Evolutionary conservation across 2,797 vertebrate species (phyloP).

Genomic region (Saxicola maurus): DNA sequence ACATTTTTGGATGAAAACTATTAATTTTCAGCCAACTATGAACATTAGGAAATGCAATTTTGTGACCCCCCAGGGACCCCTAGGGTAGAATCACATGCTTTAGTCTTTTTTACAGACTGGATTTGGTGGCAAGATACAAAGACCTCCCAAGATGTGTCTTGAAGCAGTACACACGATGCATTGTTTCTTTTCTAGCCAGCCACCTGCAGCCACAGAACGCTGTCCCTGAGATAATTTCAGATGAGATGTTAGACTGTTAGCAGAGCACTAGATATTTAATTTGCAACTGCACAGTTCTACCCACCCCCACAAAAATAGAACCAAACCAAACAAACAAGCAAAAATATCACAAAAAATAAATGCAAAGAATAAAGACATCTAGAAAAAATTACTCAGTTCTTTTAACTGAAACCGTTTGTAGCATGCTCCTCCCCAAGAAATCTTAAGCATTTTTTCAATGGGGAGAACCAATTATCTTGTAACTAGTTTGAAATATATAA

Average conservation of each 20-base stretch:
- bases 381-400: not conserved
- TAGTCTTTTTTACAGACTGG: not conserved
- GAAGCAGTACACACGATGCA: not conserved
- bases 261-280: not conserved
- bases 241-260: not conserved
- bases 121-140: not conserved
- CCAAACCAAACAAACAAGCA: fast-evolving
- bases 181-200: not conserved
- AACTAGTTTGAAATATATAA: constrained; percentile 41
- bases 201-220: not conserved
- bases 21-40: not conserved
- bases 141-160: not conserved
- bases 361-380: not conserved
- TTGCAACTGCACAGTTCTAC: not conserved
- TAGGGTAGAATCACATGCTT: not conserved
- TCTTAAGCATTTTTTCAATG: constrained; percentile 35
- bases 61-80: not conserved
- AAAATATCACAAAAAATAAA: not conserved
- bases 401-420: constrained; percentile 37
- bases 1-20: not conserved
- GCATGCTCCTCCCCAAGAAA: not conserved
- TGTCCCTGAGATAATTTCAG: not conserved
- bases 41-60: not conserved
- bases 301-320: too few relatives aligned
- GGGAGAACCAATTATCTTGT: not conserved